Evolutionary conservation across 64 coral and sea anemone species (phyloP), one percentile per base, ranked within the genome.

Genomic region (Montipora cactus): DNA sequence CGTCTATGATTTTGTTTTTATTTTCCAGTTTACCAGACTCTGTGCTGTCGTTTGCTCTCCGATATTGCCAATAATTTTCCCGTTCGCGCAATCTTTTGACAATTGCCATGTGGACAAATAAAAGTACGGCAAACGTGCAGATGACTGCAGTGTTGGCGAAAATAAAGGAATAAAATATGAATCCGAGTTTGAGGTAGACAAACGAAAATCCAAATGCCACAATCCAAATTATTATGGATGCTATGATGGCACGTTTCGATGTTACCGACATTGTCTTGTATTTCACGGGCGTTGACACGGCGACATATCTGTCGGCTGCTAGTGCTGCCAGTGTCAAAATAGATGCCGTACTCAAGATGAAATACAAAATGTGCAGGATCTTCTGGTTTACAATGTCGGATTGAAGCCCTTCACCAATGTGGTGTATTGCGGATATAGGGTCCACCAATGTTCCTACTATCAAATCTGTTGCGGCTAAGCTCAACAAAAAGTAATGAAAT

Each of bases 381-480:
- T 88, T 15, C 13, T 80, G 79, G 51, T 81, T 8, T 15, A 96
- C 80, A 16, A 93, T 48, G 11, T 87, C n/a, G 0, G 86, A 37
- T 80, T 90, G 77, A 46, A 90, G 79, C 16, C 72, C 91, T 46
- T 96, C 95, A 44, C 77, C 89, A 22, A 85, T 55, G 76, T 96
- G 91, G 62, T 84, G 93, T 3, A 78, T 68, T 2, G 75, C 87
- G 19, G 95, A 84, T 15, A 96, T 50, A 7, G 95, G 87, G 51
- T 96, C 95, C 92, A 96, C 87, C 44, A 96, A 12, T n/a, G 45
- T 51, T 6, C 95, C 92, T 7, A 96, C 88, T 1, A 96, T 8
- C 8, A 96, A 74, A 47, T 96, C 95, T 13, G 95, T 96, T 0
- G 66, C 88, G 4, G 91, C 87, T 58, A 96, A 70, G 61, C 91